Percentiles rank a stretch among this genome's conserved stretches.
These are phyloP conservation scores for Oryzaephilus surinamensis DNA, from an alignment of 1,140 invertebrate genomes.

Conservation along the genomic window DNA sequence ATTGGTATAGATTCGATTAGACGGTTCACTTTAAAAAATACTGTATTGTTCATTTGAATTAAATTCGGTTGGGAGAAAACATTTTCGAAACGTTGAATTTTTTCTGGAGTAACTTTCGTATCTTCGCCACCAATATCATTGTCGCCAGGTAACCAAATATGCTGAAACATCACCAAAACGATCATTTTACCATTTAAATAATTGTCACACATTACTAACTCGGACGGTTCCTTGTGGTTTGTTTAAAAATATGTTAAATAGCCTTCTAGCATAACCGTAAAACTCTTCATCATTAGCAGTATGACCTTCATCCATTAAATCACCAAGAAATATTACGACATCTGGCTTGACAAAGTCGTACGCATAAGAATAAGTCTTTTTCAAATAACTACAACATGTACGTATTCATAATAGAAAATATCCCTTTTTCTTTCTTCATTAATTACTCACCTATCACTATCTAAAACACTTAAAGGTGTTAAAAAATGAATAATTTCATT, in stretches of 20 bases:
- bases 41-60: constrained; percentile 47
- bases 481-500: constrained; percentile 49
- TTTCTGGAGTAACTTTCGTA: constrained; percentile 59
- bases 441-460: constrained; percentile 72
- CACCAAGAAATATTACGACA: constrained; percentile 81
- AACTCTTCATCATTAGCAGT: constrained; percentile 59
- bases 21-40: constrained; percentile 58
- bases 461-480: constrained; percentile 55
- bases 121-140: constrained; percentile 91
- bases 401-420: no score
- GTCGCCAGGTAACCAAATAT: constrained; percentile 82
- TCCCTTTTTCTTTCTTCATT: no score
- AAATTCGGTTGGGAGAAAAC: constrained; percentile 60
- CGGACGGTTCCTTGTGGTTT: neutral
- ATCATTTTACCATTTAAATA: constrained; percentile 1
- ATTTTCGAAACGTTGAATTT: constrained; percentile 66
- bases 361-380: constrained; percentile 65
- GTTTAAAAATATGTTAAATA: constrained; percentile 57
- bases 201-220: neutral
- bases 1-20: constrained; percentile 44
- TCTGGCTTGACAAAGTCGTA: constrained; percentile 66
- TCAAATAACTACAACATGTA: no score
- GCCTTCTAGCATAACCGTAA: constrained; percentile 55
- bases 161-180: constrained; percentile 42
- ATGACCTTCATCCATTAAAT: constrained; percentile 87